Conservation (phyloP, 2,797 vertebrate species). For the Gymnoscopelus braueri region DNA sequence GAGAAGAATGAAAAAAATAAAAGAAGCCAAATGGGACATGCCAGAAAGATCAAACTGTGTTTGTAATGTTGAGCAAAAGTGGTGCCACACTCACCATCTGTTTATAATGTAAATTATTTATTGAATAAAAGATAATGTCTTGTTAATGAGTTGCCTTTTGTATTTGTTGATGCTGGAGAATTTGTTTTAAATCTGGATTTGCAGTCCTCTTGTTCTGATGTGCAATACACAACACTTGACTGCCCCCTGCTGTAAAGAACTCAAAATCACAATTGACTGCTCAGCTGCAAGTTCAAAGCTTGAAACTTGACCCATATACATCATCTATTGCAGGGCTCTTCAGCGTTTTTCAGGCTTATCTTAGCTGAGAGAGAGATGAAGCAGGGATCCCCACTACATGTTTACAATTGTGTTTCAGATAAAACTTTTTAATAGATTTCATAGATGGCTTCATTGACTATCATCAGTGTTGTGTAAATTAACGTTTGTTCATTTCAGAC, state of each 20-base stretch:
- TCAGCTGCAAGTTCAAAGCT: neutral
- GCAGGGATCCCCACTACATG: no score
- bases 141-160: conserved; percentile 56
- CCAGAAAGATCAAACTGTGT: conserved; percentile 80
- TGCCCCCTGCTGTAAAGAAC: conserved; percentile 66
- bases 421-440: no score
- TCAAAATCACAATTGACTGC: neutral
- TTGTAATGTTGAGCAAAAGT: conserved; percentile 79
- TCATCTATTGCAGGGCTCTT: no score
- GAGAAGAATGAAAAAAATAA: conserved; percentile 34
- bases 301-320: no score
- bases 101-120: conserved; percentile 99
- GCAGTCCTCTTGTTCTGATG: neutral
- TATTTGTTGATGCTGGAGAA: conserved; percentile 29
- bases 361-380: no score
- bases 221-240: conserved; percentile 23
- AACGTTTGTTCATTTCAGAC: no score
- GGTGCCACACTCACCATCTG: conserved; percentile 82
- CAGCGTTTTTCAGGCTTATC: no score
- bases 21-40: conserved; percentile 62
- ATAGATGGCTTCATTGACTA: no score
- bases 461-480: no score
- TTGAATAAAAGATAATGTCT: conserved; percentile 88
- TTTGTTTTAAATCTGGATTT: conserved; percentile 32
- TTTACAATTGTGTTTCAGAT: no score